phyloP scores from a whole-genome alignment of 35 echinoderm and acorn worm genomes.

The Hemicentrotus pulcherrimus region DNA sequence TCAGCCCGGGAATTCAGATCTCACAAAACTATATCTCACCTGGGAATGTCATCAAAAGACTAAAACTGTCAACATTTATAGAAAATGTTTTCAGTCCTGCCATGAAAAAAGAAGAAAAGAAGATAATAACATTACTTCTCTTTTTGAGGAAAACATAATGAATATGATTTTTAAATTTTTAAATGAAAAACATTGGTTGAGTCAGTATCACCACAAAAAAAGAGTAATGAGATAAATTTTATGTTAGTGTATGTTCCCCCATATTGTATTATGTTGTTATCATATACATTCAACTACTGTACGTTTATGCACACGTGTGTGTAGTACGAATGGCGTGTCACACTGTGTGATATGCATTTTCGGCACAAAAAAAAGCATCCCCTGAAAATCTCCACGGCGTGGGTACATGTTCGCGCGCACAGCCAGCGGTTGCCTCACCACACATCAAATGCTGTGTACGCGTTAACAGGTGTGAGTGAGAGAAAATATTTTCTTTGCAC shows the following conservation, averaged over 20 bases:
- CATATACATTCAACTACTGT: not conserved
- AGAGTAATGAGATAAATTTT: not conserved
- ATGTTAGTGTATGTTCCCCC: not conserved
- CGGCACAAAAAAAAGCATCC: not conserved
- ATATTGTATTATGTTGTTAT: not conserved
- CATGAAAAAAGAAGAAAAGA: too few relatives aligned
- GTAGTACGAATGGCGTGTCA: not conserved
- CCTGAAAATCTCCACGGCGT: not conserved
- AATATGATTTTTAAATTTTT: not conserved
- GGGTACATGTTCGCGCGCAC: not conserved
- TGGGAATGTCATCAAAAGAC: too few relatives aligned
- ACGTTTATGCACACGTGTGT: not conserved
- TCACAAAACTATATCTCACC: too few relatives aligned
- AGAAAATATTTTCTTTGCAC: conserved; percentile 18
- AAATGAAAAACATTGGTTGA: not conserved
- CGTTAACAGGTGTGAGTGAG: conserved; percentile 15
- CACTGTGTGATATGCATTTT: not conserved
- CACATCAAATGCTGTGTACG: not conserved
- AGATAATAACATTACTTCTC: too few relatives aligned
- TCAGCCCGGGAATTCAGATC: too few relatives aligned
- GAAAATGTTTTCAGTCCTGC: too few relatives aligned
- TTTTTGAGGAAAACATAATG: not conserved
- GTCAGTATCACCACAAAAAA: not conserved
- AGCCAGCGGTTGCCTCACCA: not conserved
- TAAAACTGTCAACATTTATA: too few relatives aligned